phyloP scores from a whole-genome alignment of 2,888 invertebrate species.

The Tipula helvola region DNA sequence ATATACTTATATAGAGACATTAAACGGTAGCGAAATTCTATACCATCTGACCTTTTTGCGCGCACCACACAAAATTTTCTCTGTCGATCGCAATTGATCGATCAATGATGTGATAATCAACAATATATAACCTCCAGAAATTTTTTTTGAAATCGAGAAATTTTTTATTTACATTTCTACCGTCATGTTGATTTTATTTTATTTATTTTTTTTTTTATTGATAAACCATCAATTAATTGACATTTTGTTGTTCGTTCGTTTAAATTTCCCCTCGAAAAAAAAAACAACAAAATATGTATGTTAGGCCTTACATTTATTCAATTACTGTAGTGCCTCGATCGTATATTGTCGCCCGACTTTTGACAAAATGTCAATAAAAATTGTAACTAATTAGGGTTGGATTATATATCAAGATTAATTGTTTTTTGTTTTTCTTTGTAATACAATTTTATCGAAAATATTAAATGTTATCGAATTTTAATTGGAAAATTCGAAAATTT shows the following conservation, averaged over 20 bases:
- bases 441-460: not conserved
- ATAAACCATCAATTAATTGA: not conserved
- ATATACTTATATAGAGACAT: not conserved
- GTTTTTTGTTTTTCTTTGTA: not conserved
- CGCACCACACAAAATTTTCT: not conserved
- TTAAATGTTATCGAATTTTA: not conserved
- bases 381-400: not conserved
- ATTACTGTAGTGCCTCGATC: not conserved
- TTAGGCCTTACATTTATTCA: not conserved
- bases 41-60: not conserved
- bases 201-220: not conserved
- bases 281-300: not conserved
- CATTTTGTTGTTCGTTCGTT: not conserved
- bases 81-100: not conserved
- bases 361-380: not conserved
- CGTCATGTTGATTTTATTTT: not conserved
- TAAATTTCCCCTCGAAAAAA: not conserved
- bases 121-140: not conserved
- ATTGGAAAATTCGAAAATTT: not conserved
- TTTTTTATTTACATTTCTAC: not conserved
- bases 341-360: not conserved
- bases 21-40: not conserved
- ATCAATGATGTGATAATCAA: constrained; percentile 4
- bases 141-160: not conserved
- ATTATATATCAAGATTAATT: not conserved